Conservation (phyloP, 2,113 vertebrate genomes). For the Phocoena phocoena region DNA sequence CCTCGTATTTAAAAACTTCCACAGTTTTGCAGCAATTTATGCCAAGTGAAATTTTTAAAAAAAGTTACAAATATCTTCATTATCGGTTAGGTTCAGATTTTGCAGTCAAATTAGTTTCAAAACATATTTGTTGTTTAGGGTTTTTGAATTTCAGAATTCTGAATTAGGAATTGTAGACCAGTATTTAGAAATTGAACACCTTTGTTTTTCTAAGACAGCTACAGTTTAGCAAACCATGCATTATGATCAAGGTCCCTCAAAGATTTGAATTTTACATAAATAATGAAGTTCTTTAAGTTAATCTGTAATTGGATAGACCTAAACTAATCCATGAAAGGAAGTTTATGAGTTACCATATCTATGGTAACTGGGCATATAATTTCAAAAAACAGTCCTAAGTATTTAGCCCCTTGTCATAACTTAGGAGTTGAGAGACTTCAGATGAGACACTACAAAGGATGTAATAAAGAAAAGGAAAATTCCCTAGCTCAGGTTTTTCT, state of each 20-base stretch:
- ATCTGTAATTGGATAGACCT: background rate
- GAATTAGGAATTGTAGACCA: background rate
- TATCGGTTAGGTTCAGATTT: background rate
- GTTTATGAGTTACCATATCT: background rate
- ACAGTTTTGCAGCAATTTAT: background rate
- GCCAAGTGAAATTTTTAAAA: background rate
- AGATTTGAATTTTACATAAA: background rate
- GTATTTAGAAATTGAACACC: background rate
- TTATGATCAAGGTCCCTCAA: background rate
- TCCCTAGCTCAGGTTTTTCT: background rate
- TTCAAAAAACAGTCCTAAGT: background rate
- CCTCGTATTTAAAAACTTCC: background rate
- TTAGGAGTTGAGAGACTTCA: background rate
- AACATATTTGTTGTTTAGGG: background rate
- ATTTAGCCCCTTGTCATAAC: background rate
- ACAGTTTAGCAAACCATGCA: background rate
- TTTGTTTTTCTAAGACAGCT: background rate
- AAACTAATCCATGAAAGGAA: background rate
- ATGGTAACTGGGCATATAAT: background rate
- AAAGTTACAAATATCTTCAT: background rate
- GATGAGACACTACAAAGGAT: background rate
- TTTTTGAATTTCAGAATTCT: background rate
- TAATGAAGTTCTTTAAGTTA: background rate
- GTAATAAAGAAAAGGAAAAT: background rate
- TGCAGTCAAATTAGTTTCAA: background rate